Base-by-base conservation (phyloP, 2,888 invertebrate genomes). In the Acanthosoma haemorrhoidale region DNA sequence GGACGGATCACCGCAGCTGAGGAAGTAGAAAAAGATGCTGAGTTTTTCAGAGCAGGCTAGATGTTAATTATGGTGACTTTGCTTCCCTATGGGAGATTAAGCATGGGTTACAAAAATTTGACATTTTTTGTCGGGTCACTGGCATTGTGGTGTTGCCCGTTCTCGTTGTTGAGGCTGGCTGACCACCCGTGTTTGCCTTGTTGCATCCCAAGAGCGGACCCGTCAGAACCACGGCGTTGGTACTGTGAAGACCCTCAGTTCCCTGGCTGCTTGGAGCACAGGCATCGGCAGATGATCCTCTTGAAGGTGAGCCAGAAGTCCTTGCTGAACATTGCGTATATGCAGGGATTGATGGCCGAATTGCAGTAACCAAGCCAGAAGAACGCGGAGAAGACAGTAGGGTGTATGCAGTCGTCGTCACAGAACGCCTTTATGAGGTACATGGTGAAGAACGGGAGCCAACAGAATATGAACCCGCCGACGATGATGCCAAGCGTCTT, bases 331-430 rank as follows among this genome's bases (percentile, higher is more conserved):
- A 95, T 84, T 4, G 95, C 96, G 80, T 96, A 96, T 74, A 96
- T 94, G 79, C 94, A 88, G 0, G 96, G 96, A 80, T 96, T 97
- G 75, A 96, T 90, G 4, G 96, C 96, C 1, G 94, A 94, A 81
- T 97, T 97, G 82, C 95, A 94, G 82, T 97, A 97, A 1, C 97
- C 98, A 73, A 98, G 84, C 96, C 97, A 98, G 82, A 97, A 96
- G 18, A 96, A 86, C 31, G 96, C 86, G 11, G 94, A 92, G 83
- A 96, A 96, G 69, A 94, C 84, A 70, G 93, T 83, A 0, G 89
- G 88, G 74, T 91, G 88, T 39, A 95, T 92, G 80, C 94, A 94
- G 72, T 89, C 86, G 72, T 89, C 85, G 51, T 86, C 88, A 79
- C 92, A 94, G 79, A 93, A 96, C 0, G 94, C 95, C 11, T 93